A percentile compares a stretch with the other conserved stretches of the same genome.
Evolutionary conservation across 64 coral and sea anemone species (phyloP).

Genomic region (Dendronephthya gigantea): DNA sequence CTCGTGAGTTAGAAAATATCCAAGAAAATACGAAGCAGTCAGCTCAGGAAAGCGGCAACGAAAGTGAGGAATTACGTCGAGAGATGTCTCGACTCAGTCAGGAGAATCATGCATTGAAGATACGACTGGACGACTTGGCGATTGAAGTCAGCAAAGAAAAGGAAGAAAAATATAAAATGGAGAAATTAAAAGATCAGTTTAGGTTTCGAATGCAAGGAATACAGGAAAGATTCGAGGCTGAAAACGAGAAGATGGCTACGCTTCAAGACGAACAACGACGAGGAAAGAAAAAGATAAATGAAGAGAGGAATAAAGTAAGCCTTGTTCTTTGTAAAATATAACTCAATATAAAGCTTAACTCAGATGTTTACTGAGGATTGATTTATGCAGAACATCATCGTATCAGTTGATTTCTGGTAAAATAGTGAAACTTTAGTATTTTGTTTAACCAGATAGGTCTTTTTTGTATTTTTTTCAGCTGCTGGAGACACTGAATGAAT

Average conservation of each 20-base stretch:
- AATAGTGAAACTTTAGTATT: no score
- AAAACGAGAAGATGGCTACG: not conserved
- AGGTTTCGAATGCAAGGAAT: not conserved
- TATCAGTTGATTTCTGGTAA: no score
- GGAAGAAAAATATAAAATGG: not conserved
- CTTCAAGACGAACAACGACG: not conserved
- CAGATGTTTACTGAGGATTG: no score
- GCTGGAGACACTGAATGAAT: not conserved
- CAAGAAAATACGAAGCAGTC: not conserved
- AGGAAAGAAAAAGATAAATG: not conserved
- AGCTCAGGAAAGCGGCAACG: not conserved
- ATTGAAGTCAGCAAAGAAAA: constrained; percentile 12
- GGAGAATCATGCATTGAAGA: not conserved
- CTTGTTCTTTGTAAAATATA: no score
- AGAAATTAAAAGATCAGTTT: constrained; percentile 16
- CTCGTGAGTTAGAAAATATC: not conserved
- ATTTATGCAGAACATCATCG: not conserved
- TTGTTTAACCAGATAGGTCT: no score
- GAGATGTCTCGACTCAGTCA: not conserved
- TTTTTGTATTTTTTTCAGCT: not conserved
- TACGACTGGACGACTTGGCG: not conserved
- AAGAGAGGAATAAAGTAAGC: not conserved
- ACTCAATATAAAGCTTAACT: no score
- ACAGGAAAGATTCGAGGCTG: not conserved
- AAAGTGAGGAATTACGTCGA: not conserved